Percentiles rank a stretch among this genome's conserved stretches.
Evolutionary conservation across 2,888 invertebrate species (phyloP).

Genomic region (Halictus ligatus): DNA sequence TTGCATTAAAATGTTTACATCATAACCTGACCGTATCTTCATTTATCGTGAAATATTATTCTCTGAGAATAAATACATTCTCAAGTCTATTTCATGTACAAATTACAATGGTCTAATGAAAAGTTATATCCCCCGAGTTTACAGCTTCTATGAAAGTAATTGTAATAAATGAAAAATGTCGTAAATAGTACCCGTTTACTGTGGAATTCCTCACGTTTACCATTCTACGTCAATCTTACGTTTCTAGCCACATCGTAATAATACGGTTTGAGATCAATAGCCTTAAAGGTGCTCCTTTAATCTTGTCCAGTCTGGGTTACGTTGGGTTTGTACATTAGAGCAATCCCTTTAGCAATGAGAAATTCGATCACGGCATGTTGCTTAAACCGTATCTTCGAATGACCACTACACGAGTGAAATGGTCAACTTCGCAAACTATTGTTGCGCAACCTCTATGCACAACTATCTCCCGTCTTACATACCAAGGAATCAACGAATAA

Average conservation of each 20-base stretch:
- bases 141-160: neutral
- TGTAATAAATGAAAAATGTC: neutral
- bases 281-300: neutral
- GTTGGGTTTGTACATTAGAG: neutral
- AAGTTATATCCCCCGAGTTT: neutral
- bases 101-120: neutral
- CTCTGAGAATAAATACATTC: neutral
- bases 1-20: neutral
- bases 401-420: neutral
- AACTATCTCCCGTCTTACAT: no score
- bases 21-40: no score
- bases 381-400: neutral
- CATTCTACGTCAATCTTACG: neutral
- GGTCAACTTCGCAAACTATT: neutral
- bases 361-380: constrained; percentile 2
- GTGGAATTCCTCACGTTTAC: neutral
- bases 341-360: neutral
- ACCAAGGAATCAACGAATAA: neutral
- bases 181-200: neutral
- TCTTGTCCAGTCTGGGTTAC: neutral
- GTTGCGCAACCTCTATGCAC: neutral
- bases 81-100: neutral
- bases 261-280: neutral
- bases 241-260: neutral
- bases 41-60: no score